Evolutionary conservation across 2,888 invertebrate species (phyloP).

Genomic region (Latrodectus elegans): DNA sequence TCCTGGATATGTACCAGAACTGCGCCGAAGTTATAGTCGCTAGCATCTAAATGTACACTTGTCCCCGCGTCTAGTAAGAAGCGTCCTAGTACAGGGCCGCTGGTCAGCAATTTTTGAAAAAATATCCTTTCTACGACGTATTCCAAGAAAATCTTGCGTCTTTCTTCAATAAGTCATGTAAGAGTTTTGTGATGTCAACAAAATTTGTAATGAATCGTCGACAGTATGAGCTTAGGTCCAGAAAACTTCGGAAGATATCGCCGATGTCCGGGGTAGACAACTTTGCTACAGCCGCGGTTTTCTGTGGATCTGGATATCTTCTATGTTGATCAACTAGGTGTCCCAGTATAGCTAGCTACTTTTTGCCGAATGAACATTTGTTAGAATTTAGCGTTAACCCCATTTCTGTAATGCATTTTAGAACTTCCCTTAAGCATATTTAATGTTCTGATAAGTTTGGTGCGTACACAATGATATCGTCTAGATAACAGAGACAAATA

Average conservation of each 20-base stretch:
- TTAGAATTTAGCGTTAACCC: too few species aligned
- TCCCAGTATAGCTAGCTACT: constrained; percentile 50
- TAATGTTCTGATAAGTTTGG: too few species aligned
- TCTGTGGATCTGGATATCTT: background rate
- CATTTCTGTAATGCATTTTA: too few species aligned
- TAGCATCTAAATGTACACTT: background rate
- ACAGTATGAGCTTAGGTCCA: background rate
- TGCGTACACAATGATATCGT: too few species aligned
- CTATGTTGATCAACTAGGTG: too few species aligned
- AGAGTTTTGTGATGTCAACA: constrained; percentile 23
- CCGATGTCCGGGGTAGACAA: background rate
- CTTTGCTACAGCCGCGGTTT: too few species aligned
- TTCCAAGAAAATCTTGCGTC: constrained; percentile 10
- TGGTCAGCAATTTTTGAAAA: too few species aligned
- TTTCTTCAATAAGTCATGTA: constrained; percentile 28
- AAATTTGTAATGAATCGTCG: background rate
- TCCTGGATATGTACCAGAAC: too few species aligned
- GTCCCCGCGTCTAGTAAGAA: too few species aligned
- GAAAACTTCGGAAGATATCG: background rate
- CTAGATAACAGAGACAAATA: too few species aligned
- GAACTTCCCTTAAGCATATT: too few species aligned
- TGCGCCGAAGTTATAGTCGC: background rate
- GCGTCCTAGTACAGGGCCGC: too few species aligned
- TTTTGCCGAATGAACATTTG: constrained; percentile 53
- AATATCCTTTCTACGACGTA: background rate